Evolutionary conservation across 2,113 vertebrate species (phyloP).

Genomic region (Motacilla alba): DNA sequence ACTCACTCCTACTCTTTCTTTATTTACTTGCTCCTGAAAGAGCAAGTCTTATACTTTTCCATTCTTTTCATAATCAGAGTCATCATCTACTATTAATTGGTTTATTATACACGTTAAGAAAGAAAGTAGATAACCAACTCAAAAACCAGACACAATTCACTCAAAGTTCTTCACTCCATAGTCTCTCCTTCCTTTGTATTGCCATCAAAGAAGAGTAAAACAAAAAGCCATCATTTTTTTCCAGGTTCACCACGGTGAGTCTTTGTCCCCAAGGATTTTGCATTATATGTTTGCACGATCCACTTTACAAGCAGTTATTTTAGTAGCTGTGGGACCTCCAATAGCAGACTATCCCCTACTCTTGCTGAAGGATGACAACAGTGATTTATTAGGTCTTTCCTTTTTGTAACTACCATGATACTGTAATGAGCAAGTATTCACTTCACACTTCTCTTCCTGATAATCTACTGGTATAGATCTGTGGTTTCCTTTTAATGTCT

Average conservation of each 20-base stretch:
- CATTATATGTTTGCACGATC: neutral
- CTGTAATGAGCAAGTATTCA: constrained; percentile 44
- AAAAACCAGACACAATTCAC: neutral
- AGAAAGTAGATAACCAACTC: neutral
- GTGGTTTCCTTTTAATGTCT: constrained; percentile 68
- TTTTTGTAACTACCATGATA: constrained; percentile 6
- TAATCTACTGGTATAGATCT: constrained; percentile 69
- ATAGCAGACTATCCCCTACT: neutral
- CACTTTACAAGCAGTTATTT: neutral
- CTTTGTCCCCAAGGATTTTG: neutral
- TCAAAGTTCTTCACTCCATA: neutral
- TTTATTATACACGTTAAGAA: neutral
- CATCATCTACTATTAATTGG: neutral
- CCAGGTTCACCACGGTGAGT: neutral
- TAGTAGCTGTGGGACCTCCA: neutral
- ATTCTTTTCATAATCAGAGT: neutral
- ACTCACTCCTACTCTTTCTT: neutral
- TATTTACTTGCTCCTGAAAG: neutral
- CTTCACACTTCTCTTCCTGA: constrained; percentile 65
- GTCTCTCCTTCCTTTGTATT: neutral
- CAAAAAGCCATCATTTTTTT: neutral
- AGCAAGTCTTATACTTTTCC: neutral
- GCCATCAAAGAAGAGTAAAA: neutral
- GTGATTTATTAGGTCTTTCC: constrained; percentile 31
- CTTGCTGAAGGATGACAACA: neutral